Conservation (phyloP, 1,140 invertebrate genomes). For the Zaprionus lachaisei region DNA sequence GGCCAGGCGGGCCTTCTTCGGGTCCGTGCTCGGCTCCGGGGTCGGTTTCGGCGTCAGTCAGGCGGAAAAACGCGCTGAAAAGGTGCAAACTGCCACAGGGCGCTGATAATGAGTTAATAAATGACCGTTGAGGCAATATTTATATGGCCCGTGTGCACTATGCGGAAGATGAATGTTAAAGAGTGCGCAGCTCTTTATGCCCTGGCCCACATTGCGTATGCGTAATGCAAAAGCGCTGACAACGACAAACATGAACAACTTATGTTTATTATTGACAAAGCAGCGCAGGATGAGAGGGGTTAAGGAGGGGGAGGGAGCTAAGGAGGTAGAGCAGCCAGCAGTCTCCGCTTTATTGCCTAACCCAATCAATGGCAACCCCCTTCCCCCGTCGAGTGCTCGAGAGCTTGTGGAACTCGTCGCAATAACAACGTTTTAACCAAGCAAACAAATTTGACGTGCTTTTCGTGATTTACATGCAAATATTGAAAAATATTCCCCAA, state of each 20-base stretch:
- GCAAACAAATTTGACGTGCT: constrained; percentile 83
- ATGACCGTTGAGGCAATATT: constrained; percentile 71
- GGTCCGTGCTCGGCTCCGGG: constrained; percentile 19
- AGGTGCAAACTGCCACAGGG: constrained; percentile 72
- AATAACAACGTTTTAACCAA: constrained; percentile 82
- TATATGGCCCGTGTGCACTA: constrained; percentile 37
- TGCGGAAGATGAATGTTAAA: constrained; percentile 60
- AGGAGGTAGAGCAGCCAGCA: constrained; percentile 11
- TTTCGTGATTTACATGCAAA: constrained; percentile 84
- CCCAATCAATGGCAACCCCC: constrained; percentile 76
- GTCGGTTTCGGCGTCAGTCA: constrained; percentile 22
- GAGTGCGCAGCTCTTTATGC: constrained; percentile 2
- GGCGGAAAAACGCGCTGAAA: constrained; percentile 55
- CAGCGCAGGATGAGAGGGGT: background rate
- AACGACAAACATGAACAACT: constrained; percentile 74
- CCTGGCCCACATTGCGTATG: constrained; percentile 61
- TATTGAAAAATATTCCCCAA: constrained; percentile 84
- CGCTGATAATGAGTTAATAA: constrained; percentile 79
- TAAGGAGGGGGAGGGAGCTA: too few relatives aligned
- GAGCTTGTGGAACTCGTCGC: constrained; percentile 56
- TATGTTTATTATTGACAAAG: constrained; percentile 82
- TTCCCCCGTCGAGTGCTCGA: background rate
- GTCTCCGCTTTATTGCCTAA: constrained; percentile 73
- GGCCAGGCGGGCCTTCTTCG: constrained; percentile 28
- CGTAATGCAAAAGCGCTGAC: constrained; percentile 68